Evolutionary conservation across 2,888 invertebrate species (phyloP).

Genomic region (Dryomyza anilis): DNA sequence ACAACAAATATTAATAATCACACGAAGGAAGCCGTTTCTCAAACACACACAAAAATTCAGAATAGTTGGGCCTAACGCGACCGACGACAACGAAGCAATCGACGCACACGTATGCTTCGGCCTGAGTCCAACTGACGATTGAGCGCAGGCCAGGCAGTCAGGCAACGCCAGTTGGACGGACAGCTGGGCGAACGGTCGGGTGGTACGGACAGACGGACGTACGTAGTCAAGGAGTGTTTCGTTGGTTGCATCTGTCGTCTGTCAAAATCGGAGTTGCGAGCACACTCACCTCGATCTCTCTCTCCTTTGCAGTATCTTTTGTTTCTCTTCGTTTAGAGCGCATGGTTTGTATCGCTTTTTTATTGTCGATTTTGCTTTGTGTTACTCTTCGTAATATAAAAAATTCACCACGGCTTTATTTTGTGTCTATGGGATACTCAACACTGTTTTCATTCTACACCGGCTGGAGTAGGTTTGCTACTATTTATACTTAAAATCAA

Average conservation of each 20-base stretch:
- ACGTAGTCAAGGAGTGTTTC: slow-evolving; percentile 9
- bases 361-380: not conserved
- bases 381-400: not conserved
- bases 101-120: slow-evolving; percentile 36
- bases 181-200: not conserved
- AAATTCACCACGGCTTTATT: not conserved
- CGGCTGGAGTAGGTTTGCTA: no score
- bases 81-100: slow-evolving; percentile 19
- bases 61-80: not conserved
- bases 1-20: not conserved
- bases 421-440: no score
- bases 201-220: not conserved
- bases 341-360: not conserved
- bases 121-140: slow-evolving; percentile 38
- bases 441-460: not conserved
- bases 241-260: not conserved
- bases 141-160: slow-evolving; percentile 23
- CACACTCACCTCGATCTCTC: not conserved
- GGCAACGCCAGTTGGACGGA: slow-evolving; percentile 1
- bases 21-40: not conserved
- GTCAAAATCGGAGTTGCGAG: no score
- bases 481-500: no score
- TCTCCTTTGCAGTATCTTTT: not conserved
- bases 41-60: not conserved
- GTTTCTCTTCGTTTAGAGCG: not conserved